These are phyloP conservation scores for Mormyrops boulengeri DNA, from an alignment of 2,797 vertebrate species.

Conservation along the genomic window DNA sequence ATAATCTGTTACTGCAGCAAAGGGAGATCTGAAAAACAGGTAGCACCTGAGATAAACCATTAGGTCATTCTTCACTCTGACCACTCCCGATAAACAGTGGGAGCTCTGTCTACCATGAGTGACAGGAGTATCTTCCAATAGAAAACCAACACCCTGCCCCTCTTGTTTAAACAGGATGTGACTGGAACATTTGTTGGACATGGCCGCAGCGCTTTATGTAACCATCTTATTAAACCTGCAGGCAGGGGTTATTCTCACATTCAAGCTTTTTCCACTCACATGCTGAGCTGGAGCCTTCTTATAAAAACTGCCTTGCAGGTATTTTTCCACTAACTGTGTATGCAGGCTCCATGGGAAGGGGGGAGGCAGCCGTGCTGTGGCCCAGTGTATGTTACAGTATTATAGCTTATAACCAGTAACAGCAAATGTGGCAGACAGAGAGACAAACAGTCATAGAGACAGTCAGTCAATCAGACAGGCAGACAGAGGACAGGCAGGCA, in stretches of 20 bases:
- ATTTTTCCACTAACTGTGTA: slow-evolving; percentile 1
- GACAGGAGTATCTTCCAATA: not conserved
- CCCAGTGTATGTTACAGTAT: not conserved
- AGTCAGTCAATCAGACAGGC: not conserved
- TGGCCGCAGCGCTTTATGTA: not conserved
- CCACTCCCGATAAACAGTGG: slow-evolving; percentile 9
- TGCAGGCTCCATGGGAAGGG: not conserved
- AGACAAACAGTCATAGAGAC: not conserved
- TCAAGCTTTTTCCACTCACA: not conserved
- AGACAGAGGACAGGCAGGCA: not conserved
- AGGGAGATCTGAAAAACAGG: slow-evolving; percentile 75
- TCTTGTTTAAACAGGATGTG: not conserved
- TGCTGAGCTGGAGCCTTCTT: not conserved
- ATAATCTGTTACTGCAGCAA: slow-evolving; percentile 91
- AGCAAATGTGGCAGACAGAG: not conserved
- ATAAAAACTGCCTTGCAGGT: not conserved
- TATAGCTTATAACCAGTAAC: not conserved
- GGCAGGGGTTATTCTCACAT: slow-evolving; percentile 6
- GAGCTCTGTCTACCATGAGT: not conserved
- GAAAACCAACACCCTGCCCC: not conserved
- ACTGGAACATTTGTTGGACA: slow-evolving; percentile 1
- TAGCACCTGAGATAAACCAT: slow-evolving; percentile 72
- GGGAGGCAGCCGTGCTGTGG: not conserved
- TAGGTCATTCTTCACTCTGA: slow-evolving; percentile 58
- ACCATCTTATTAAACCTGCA: slow-evolving; percentile 9